Base-by-base conservation (phyloP, 2,797 vertebrate genomes). In the Danio kyathit region DNA sequence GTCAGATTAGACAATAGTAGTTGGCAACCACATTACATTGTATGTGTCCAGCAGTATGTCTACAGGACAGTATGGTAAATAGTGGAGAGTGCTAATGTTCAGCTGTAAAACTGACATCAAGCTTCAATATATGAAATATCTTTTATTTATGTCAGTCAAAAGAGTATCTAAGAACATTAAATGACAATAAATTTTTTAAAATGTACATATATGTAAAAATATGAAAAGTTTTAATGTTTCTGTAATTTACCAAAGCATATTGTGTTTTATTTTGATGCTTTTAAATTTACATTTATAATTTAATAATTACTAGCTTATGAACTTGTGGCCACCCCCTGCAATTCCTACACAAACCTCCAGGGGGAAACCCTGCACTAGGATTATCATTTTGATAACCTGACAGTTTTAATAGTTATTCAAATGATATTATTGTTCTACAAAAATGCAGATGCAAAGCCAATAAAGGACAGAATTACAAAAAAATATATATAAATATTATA, bases 31-130 rank as follows among this genome's bases (percentile, higher is more conserved):
- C 14, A 59, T 10, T 13, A 4, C 4, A 14, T 9, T 19, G 2
- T 49, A 38, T 8, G 11, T 59, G 5, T 16, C 1, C 56, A 59
- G 44, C 13, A 49, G 2, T n/a, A 74, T 52, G 9, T 70, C 16
- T 17, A 52, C 6, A 40, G 10, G 43, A 21, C 2, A 7, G 41
- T 12, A 8, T 70, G 14, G 43, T 61, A 2, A 67, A 29, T 82
- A 80, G 51, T 59, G 75, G 80, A 73, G 70, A 51, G 59, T 84
- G n/a, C 70, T 48, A 48, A 61, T 46, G 52, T 41, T 17, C 29
- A 51, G 19, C 56, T 41, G n/a, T n/a, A 57, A n/a, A 49, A 81
- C 6, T 19, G 14, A 16, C 8, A 8, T 12, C 2, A 40, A 48
- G 44, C n/a, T 16, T 63, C 7, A 8, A 40, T 7, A 41, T 7